Percentiles rank a stretch among this genome's conserved stretches.
phyloP scores from a whole-genome alignment of 2,113 vertebrate genomes.

The Cromileptes altivelis region DNA sequence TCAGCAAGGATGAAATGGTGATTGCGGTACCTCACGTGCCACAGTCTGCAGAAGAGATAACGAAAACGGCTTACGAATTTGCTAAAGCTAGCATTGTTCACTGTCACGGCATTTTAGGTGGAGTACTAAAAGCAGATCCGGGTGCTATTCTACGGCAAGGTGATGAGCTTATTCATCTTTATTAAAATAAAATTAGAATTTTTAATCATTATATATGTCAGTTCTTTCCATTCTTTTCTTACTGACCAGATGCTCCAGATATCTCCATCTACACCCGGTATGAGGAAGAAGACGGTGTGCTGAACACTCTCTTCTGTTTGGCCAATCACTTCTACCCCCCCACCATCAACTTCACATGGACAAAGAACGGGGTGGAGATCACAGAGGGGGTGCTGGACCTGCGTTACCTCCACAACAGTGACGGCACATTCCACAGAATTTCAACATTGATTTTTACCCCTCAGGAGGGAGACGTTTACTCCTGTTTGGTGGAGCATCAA shows the following conservation, averaged over 20 bases:
- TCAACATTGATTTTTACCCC: slow-evolving; percentile 8
- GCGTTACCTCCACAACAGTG: slow-evolving; percentile 8
- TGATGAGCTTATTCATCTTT: not conserved
- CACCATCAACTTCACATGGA: slow-evolving; percentile 46
- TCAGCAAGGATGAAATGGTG: slow-evolving; percentile 18
- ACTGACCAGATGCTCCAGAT: slow-evolving; percentile 15
- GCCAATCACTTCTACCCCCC: slow-evolving; percentile 44
- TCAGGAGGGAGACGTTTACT: slow-evolving; percentile 5
- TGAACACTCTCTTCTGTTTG: slow-evolving; percentile 41
- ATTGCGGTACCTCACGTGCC: slow-evolving; percentile 9
- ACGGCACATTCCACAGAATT: slow-evolving; percentile 39
- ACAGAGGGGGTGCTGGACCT: not conserved
- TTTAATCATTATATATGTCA: not conserved
- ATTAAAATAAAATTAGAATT: not conserved
- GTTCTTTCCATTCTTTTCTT: not conserved
- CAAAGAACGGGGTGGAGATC: slow-evolving; percentile 25
- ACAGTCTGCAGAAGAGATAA: not conserved
- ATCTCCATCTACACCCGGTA: slow-evolving; percentile 25
- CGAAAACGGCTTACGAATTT: not conserved
- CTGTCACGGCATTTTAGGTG: slow-evolving; percentile 16
- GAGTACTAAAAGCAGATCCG: not conserved
- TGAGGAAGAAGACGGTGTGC: not conserved
- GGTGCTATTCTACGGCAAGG: slow-evolving; percentile 8
- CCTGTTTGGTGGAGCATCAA: slow-evolving; percentile 26
- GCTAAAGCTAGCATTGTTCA: slow-evolving; percentile 4